Evolutionary conservation across 1,140 invertebrate species (phyloP).

Genomic region (Chironomus tepperi): DNA sequence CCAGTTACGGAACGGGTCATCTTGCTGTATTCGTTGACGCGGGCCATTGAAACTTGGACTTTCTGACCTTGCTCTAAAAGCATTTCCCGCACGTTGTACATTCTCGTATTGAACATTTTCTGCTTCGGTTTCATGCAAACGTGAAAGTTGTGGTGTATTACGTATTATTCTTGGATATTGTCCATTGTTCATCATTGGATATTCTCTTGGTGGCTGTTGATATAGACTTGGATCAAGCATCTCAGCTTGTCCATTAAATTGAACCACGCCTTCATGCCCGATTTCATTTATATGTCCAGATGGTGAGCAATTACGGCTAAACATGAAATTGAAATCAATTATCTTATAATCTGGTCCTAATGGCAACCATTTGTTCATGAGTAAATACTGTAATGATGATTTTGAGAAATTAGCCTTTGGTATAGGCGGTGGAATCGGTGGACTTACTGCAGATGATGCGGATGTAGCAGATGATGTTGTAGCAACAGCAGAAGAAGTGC

Average conservation of each 20-base stretch:
- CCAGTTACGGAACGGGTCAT: constrained; percentile 36
- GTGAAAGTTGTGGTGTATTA: not conserved
- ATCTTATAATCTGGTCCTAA: constrained; percentile 47
- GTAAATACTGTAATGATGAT: constrained; percentile 47
- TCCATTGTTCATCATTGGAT: not conserved
- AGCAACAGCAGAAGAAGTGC: not conserved
- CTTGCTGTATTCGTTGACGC: not conserved
- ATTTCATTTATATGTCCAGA: constrained; percentile 31
- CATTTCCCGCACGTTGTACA: not conserved
- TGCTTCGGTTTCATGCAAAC: not conserved
- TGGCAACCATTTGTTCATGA: constrained; percentile 49
- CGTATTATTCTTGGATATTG: not conserved
- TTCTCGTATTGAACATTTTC: constrained; percentile 17
- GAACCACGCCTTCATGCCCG: constrained; percentile 34
- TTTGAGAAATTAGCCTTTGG: constrained; percentile 43
- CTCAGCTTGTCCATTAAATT: constrained; percentile 33
- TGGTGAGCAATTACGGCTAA: constrained; percentile 37
- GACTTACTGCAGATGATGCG: not conserved
- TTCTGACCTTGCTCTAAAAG: not conserved
- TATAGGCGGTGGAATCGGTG: constrained; percentile 27
- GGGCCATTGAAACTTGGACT: not conserved
- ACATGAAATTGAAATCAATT: constrained; percentile 47
- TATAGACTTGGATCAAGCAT: constrained; percentile 24
- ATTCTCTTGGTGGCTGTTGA: not conserved
- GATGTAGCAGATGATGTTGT: constrained; percentile 21